phyloP scores from a whole-genome alignment of 2,888 invertebrate genomes.

The Athalia cordata region DNA sequence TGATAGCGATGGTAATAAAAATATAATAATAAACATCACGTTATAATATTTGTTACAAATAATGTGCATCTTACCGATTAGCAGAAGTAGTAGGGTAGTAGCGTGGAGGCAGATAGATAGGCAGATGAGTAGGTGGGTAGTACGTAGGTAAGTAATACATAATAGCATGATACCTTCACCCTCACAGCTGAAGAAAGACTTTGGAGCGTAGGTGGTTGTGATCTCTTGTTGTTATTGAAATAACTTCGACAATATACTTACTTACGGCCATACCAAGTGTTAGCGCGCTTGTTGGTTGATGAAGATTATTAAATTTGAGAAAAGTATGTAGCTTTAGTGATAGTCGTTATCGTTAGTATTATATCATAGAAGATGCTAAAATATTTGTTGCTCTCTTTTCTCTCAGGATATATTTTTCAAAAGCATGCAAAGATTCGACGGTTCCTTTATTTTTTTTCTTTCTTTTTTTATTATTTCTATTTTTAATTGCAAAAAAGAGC shows the following conservation, averaged over 20 bases:
- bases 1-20: no score
- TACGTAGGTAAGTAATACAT: conserved; percentile 52
- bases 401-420: no score
- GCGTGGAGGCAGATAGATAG: conserved; percentile 47
- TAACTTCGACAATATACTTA: conserved; percentile 3
- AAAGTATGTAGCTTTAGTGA: no score
- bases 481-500: no score
- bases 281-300: not conserved
- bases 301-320: not conserved
- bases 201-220: not conserved
- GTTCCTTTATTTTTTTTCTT: no score
- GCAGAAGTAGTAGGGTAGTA: conserved; percentile 59
- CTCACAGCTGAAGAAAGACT: conserved; percentile 56
- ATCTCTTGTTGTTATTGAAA: not conserved
- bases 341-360: no score
- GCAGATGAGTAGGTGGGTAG: no score
- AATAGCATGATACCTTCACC: conserved; percentile 69
- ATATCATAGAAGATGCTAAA: no score
- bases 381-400: no score
- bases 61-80: conserved; percentile 66
- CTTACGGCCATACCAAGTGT: not conserved
- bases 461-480: no score
- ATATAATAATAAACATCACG: conserved; percentile 6
- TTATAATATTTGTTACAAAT: conserved; percentile 52
- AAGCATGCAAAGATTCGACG: no score